Evolutionary conservation across 2,797 vertebrate species (phyloP).

Genomic region (Trichosurus vulpecula): DNA sequence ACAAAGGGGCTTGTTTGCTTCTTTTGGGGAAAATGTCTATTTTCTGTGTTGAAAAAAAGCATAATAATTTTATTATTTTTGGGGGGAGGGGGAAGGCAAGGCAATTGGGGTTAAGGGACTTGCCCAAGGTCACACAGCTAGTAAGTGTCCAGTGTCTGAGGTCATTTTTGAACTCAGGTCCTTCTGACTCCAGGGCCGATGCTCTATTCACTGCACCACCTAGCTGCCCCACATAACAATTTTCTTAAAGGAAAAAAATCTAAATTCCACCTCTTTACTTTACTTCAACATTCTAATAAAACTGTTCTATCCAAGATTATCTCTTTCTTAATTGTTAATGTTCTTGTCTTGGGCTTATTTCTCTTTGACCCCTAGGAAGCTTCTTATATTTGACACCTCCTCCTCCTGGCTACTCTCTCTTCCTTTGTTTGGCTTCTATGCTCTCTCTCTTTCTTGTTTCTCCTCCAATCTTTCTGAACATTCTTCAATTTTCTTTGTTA

Average conservation of each 20-base stretch:
- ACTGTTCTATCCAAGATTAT: slow-evolving; percentile 23
- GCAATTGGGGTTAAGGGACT: no score
- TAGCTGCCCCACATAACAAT: no score
- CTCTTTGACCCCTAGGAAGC: neutral
- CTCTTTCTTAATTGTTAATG: slow-evolving; percentile 19
- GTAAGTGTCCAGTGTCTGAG: no score
- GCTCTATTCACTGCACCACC: no score
- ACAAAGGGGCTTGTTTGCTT: neutral
- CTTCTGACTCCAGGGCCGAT: no score
- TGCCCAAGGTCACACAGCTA: no score
- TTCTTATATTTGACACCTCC: neutral
- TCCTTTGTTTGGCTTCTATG: neutral
- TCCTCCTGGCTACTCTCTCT: neutral
- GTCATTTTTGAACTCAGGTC: no score
- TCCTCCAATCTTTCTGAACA: neutral
- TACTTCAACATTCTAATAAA: neutral
- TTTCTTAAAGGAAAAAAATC: neutral
- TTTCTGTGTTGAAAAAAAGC: neutral
- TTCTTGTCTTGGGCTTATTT: slow-evolving; percentile 16
- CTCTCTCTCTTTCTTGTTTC: neutral
- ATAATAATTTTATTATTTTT: no score
- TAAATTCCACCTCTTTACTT: slow-evolving; percentile 12
- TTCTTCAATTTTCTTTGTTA: neutral
- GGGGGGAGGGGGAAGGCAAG: no score
- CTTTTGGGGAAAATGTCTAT: neutral